phyloP scores from a whole-genome alignment of 2,113 vertebrate genomes.

The Scopus umbretta region DNA sequence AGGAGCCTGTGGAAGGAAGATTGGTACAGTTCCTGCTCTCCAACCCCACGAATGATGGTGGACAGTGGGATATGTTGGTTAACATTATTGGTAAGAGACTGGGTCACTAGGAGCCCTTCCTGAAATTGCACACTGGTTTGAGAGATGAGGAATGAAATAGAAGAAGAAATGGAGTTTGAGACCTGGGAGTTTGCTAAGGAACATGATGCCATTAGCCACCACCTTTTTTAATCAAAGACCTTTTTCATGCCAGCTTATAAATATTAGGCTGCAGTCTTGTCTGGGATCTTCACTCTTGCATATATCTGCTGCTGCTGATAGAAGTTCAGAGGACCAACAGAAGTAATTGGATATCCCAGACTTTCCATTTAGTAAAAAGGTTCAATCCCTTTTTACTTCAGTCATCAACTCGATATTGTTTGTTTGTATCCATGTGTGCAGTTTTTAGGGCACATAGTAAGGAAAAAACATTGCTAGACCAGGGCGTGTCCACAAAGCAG shows the following conservation, averaged over 20 bases:
- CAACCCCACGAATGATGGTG: conserved; percentile 94
- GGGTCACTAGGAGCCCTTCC: not conserved
- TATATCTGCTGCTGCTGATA: not conserved
- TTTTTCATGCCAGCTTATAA: not conserved
- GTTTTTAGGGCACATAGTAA: not conserved
- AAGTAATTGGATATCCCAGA: not conserved
- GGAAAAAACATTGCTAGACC: not conserved
- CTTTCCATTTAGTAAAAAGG: not conserved
- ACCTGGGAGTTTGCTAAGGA: not conserved
- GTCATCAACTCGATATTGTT: not conserved
- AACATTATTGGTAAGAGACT: conserved; percentile 88
- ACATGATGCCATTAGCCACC: not conserved
- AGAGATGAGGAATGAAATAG: not conserved
- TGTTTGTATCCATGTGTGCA: not conserved
- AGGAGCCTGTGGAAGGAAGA: conserved; percentile 90
- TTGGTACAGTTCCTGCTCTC: conserved; percentile 90
- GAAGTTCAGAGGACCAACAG: not conserved
- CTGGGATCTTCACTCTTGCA: not conserved
- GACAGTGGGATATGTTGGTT: conserved; percentile 98
- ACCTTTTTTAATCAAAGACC: not conserved
- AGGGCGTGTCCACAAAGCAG: not conserved
- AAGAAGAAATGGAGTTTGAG: not conserved
- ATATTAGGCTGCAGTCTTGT: not conserved
- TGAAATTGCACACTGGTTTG: not conserved
- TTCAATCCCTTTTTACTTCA: not conserved